A percentile compares a stretch with the other conserved stretches of the same genome.
phyloP scores from a whole-genome alignment of 2,113 vertebrate species.

The Strix uralensis region DNA sequence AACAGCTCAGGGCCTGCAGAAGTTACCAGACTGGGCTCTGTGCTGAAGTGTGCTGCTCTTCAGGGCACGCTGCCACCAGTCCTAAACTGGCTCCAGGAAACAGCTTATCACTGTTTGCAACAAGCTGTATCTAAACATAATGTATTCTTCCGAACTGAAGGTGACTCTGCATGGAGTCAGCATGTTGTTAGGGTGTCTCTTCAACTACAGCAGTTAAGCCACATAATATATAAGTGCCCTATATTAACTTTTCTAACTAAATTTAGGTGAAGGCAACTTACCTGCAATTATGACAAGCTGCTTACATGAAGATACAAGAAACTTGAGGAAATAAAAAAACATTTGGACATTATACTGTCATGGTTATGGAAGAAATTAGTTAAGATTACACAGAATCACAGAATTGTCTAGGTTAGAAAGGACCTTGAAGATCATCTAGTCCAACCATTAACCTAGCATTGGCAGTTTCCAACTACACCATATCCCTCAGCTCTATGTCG shows the following conservation, averaged over 20 bases:
- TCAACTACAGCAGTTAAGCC: background rate
- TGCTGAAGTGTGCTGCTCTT: background rate
- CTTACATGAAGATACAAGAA: background rate
- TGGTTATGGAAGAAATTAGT: background rate
- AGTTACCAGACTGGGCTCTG: background rate
- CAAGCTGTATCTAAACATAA: background rate
- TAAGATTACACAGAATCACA: background rate
- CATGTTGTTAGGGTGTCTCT: background rate
- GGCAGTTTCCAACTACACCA: too few relatives aligned
- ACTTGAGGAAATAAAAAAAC: background rate
- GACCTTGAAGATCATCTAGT: too few relatives aligned
- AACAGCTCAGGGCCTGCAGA: background rate
- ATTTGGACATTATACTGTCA: background rate
- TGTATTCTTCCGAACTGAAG: fast-evolving
- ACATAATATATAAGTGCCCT: background rate
- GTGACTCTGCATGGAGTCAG: background rate
- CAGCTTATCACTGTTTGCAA: background rate
- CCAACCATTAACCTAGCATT: too few relatives aligned
- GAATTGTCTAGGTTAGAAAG: too few relatives aligned
- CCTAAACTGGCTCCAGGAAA: background rate
- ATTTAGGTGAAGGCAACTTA: background rate
- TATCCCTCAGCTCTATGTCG: too few relatives aligned
- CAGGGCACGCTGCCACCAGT: background rate
- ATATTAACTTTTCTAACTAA: background rate
- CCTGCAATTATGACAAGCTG: background rate